phyloP scores from a whole-genome alignment of 2,113 vertebrate genomes.

The Chamaea fasciata region DNA sequence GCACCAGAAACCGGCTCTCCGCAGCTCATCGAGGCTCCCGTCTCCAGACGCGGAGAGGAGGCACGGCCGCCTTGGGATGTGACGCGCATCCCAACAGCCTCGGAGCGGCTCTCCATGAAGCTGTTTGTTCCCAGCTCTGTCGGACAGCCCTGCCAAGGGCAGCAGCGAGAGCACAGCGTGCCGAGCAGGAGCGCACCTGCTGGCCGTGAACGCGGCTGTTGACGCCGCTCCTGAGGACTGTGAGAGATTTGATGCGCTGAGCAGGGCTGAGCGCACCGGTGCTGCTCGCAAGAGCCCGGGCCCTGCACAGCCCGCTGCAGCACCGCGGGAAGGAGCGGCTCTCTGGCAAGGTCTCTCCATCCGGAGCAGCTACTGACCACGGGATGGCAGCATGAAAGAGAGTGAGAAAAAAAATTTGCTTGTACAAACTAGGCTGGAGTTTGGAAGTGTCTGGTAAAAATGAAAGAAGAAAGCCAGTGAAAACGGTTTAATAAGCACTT shows the following conservation, averaged over 20 bases:
- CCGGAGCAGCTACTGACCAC: background rate
- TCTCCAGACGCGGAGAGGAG: background rate
- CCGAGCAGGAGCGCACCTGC: background rate
- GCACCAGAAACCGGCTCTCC: background rate
- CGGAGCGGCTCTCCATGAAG: background rate
- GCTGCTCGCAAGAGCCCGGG: rapidly evolving
- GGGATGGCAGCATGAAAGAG: background rate
- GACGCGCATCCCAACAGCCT: background rate
- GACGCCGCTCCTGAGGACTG: background rate
- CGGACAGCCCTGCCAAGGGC: background rate
- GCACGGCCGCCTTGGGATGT: background rate
- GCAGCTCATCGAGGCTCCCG: rapidly evolving
- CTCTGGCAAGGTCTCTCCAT: background rate
- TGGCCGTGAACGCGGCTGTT: background rate
- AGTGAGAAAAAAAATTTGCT: background rate
- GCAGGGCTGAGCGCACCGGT: rapidly evolving
- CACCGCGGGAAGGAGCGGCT: background rate
- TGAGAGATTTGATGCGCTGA: background rate
- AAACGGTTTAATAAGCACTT: background rate
- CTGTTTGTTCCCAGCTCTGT: background rate
- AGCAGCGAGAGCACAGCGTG: rapidly evolving
- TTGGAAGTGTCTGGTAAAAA: background rate
- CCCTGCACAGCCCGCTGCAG: background rate
- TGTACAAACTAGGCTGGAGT: background rate
- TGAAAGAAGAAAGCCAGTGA: background rate